Percentiles rank a stretch among this genome's conserved stretches.
Conservation (phyloP, 2,797 vertebrate species). For the Liparis tanakae region DNA sequence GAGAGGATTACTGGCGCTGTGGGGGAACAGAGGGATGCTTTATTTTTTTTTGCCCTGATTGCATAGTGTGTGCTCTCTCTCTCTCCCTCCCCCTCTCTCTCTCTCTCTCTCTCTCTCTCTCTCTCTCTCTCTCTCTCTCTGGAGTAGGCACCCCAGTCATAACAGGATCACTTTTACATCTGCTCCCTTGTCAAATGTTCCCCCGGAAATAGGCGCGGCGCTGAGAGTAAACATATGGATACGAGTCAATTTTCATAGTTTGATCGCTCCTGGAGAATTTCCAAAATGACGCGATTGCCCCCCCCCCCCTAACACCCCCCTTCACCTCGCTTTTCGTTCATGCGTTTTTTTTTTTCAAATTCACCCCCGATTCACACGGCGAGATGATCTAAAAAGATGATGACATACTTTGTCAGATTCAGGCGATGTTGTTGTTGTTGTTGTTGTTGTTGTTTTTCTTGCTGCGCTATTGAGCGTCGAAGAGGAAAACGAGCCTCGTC, state of each 20-base stretch:
- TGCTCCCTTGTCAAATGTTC: conserved; percentile 59
- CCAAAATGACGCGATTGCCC: conserved; percentile 37
- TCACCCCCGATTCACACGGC: conserved; percentile 5
- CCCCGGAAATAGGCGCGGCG: conserved; percentile 26
- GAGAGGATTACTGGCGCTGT: conserved; percentile 69
- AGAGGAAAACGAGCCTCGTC: conserved; percentile 36
- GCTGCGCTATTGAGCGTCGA: conserved; percentile 20
- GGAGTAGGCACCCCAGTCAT: conserved; percentile 62
- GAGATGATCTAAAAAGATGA: conserved; percentile 22
- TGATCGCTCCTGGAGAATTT: conserved; percentile 32
- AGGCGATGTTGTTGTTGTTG: conserved; percentile 2
- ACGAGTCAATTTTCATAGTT: conserved; percentile 31
- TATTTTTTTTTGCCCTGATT: conserved; percentile 54
- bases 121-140: conserved; percentile 39
- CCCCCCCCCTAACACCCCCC: neutral
- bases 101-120: too few species aligned
- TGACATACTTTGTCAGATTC: conserved; percentile 23
- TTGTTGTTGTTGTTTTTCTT: too few species aligned
- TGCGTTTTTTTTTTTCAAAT: conserved; percentile 25
- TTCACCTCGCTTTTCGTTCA: too few species aligned
- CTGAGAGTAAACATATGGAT: conserved; percentile 45
- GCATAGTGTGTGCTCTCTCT: conserved; percentile 40
- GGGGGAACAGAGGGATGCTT: conserved; percentile 68
- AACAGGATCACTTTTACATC: conserved; percentile 67
- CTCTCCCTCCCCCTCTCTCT: too few species aligned